phyloP scores from a whole-genome alignment of 2,113 vertebrate species.

The Phocoena phocoena region DNA sequence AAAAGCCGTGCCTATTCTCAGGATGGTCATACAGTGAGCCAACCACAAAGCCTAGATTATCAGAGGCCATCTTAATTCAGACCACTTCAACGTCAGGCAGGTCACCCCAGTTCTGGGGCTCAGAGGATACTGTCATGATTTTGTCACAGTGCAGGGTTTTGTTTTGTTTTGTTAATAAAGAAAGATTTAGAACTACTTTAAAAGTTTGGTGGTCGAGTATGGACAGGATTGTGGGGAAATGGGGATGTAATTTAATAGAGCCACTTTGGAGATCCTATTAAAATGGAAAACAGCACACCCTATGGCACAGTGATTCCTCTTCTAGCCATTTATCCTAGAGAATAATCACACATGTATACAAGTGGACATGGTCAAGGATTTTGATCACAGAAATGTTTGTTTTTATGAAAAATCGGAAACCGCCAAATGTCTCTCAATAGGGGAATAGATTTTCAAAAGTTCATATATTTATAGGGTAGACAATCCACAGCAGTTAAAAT shows the following conservation, averaged over 20 bases:
- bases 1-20: background rate
- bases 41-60: background rate
- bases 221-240: background rate
- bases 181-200: background rate
- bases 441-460: background rate
- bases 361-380: background rate
- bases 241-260: background rate
- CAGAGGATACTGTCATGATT: background rate
- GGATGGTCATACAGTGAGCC: background rate
- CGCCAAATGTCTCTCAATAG: background rate
- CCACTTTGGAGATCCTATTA: background rate
- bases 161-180: background rate
- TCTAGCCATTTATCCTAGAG: background rate
- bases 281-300: background rate
- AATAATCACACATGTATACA: background rate
- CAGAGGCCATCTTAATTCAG: background rate
- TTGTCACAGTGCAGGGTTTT: background rate
- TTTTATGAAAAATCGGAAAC: constrained; percentile 19
- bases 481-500: background rate
- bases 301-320: background rate
- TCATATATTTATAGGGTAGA: background rate
- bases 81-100: background rate
- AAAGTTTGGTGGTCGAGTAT: background rate
- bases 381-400: background rate
- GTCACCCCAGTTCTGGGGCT: background rate